These are phyloP conservation scores for Miniopterus natalensis DNA, from an alignment of 2,113 vertebrate genomes.

Conservation along the genomic window DNA sequence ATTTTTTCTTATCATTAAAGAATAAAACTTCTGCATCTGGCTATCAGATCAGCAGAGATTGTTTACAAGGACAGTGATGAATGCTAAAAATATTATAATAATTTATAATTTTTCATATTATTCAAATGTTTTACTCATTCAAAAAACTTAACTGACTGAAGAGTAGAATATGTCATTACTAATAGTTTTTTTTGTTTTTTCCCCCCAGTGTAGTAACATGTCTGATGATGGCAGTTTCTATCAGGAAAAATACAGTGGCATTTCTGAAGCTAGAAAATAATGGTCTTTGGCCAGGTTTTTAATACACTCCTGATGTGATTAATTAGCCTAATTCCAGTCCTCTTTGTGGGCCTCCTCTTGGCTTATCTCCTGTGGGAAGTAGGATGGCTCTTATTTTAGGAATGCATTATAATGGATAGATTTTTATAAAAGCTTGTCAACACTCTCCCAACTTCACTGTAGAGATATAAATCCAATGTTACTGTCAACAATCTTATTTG, in stretches of 20 bases:
- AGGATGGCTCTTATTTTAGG: not conserved
- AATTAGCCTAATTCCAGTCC: conserved; percentile 22
- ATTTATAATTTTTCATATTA: not conserved
- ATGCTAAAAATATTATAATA: not conserved
- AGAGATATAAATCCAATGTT: not conserved
- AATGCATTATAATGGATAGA: not conserved
- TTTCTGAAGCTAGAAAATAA: not conserved
- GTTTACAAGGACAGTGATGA: not conserved
- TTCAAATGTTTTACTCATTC: not conserved
- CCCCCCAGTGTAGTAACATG: not conserved
- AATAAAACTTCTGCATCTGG: not conserved
- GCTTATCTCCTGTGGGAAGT: not conserved
- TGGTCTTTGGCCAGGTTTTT: not conserved
- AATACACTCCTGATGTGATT: not conserved
- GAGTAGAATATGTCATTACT: not conserved
- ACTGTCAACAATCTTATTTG: not conserved
- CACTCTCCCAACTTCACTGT: not conserved
- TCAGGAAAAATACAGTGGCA: not conserved
- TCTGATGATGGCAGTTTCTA: conserved; percentile 6
- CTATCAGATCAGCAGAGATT: not conserved
- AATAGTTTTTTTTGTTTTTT: not conserved
- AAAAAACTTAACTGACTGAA: not conserved
- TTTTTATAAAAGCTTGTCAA: conserved; percentile 12
- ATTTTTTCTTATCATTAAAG: not conserved
- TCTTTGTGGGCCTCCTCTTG: not conserved